Conservation (phyloP, 2,888 invertebrate genomes). For the Drosophila nr. fundita region DNA sequence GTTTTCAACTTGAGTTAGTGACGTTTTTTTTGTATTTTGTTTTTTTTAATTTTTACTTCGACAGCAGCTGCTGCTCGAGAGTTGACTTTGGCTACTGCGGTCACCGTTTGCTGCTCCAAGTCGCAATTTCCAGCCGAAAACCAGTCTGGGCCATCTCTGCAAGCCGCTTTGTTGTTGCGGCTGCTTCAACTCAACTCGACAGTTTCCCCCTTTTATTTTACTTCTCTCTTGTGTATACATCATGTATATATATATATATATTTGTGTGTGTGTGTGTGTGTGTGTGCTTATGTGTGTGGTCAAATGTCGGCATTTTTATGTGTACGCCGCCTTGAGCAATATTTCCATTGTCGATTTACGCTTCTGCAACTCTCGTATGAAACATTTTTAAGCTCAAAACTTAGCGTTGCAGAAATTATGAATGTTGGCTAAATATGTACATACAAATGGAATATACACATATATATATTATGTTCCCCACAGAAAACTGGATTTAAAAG, state of each 20-base stretch:
- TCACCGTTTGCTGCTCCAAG: constrained; percentile 37
- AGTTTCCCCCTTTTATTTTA: constrained; percentile 61
- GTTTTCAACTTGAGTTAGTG: constrained; percentile 28
- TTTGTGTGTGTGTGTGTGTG: constrained; percentile 5
- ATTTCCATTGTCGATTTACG: constrained; percentile 65
- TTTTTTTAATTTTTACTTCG: constrained; percentile 19
- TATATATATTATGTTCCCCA: neutral
- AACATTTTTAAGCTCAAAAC: constrained; percentile 44
- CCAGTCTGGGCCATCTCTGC: constrained; percentile 77
- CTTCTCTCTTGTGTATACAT: constrained; percentile 6
- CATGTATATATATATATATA: neutral
- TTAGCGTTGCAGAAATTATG: constrained; percentile 77
- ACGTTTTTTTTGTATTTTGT: constrained; percentile 9
- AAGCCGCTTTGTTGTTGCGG: constrained; percentile 42
- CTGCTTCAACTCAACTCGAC: constrained; percentile 23
- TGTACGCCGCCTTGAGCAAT: constrained; percentile 74
- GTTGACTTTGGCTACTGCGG: constrained; percentile 40
- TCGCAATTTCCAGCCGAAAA: constrained; percentile 72
- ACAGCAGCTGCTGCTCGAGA: constrained; percentile 62
- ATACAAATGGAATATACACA: neutral
- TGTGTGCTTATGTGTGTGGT: constrained; percentile 65
- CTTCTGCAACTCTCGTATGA: constrained; percentile 48
- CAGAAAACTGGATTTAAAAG: neutral
- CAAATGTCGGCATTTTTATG: constrained; percentile 77
- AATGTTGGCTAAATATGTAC: constrained; percentile 7